Percentiles rank a stretch among this genome's conserved stretches.
Conservation (phyloP, 2,797 vertebrate genomes). For the Clarias platycephalus region DNA sequence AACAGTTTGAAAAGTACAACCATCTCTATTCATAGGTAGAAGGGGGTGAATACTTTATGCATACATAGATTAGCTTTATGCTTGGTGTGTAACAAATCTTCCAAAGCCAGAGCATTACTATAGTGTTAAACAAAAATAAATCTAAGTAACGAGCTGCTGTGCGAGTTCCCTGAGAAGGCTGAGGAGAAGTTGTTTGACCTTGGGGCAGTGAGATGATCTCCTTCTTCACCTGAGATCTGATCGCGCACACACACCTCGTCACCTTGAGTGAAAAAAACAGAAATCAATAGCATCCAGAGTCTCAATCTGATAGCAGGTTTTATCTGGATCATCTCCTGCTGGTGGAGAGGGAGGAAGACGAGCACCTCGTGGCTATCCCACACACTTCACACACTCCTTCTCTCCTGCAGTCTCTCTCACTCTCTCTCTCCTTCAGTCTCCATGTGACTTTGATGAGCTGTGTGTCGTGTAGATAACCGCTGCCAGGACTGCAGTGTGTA, state of each 20-base stretch:
- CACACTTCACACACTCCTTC: neutral
- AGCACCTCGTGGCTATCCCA: slow-evolving; percentile 49
- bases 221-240: slow-evolving; percentile 66
- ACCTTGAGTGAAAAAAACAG: slow-evolving; percentile 68
- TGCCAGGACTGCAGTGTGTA: slow-evolving; percentile 79
- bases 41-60: no score
- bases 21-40: neutral
- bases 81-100: neutral
- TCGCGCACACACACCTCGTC: slow-evolving; percentile 71
- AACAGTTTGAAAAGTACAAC: neutral
- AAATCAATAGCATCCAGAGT: slow-evolving; percentile 76
- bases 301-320: slow-evolving; percentile 73
- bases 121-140: neutral
- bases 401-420: neutral
- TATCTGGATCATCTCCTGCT: slow-evolving; percentile 67
- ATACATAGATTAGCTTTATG: neutral
- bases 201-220: slow-evolving; percentile 53
- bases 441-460: slow-evolving; percentile 69
- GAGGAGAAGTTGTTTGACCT: slow-evolving; percentile 46
- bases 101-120: neutral
- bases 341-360: slow-evolving; percentile 62
- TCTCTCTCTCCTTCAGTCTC: slow-evolving; percentile 67
- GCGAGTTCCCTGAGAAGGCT: slow-evolving; percentile 9
- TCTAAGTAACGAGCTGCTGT: neutral
- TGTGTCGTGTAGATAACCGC: slow-evolving; percentile 79